Percentiles rank a stretch among this genome's conserved stretches.
Evolutionary conservation across 2,113 vertebrate genomes (phyloP).

Genomic region (Chelonoidis abingdonii): DNA sequence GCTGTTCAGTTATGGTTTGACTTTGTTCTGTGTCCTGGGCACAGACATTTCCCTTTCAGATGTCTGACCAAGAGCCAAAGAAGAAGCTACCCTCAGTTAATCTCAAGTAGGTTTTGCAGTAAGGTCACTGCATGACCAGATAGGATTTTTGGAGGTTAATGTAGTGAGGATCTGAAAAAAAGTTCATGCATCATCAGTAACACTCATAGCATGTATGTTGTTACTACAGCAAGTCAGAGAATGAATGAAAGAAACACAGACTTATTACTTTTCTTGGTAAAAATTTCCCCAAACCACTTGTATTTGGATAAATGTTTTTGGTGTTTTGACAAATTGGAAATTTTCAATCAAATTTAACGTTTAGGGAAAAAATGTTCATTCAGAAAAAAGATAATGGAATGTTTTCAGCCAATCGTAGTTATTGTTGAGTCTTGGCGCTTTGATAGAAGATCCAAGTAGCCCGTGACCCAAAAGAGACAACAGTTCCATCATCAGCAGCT

Average conservation of each 20-base stretch:
- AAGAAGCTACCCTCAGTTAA: neutral
- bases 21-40: neutral
- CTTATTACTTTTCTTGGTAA: neutral
- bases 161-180: neutral
- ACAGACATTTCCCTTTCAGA: neutral
- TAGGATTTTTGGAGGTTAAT: neutral
- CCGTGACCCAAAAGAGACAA: neutral
- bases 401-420: neutral
- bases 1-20: neutral
- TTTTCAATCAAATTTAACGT: neutral
- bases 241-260: neutral
- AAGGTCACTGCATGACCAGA: neutral
- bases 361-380: neutral
- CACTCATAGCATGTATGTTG: neutral
- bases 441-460: neutral
- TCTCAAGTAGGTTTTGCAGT: neutral
- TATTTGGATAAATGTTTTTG: neutral
- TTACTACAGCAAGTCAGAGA: neutral
- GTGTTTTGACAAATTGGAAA: neutral
- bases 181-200: rapidly evolving
- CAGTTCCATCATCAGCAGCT: rapidly evolving
- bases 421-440: neutral
- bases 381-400: neutral
- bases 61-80: neutral
- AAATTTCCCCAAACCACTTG: neutral